Evolutionary conservation across 2,113 vertebrate genomes (phyloP).

Genomic region (Vanacampus margaritifer): DNA sequence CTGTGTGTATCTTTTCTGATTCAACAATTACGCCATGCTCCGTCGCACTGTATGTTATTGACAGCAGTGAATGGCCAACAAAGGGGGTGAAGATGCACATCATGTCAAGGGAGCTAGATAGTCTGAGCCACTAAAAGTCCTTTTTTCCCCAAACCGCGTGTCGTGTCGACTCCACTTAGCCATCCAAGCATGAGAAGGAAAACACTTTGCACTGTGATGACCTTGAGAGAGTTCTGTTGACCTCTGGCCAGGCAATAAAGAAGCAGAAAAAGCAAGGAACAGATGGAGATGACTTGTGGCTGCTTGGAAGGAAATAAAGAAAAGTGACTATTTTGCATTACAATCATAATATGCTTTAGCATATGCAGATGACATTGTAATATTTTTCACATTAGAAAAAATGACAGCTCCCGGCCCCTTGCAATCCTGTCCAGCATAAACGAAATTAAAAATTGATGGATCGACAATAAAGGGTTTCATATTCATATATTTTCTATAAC

Average conservation of each 20-base stretch:
- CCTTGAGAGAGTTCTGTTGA: conserved; percentile 58
- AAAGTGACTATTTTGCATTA: background rate
- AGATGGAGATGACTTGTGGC: background rate
- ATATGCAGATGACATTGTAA: background rate
- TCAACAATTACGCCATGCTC: background rate
- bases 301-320: conserved; percentile 2
- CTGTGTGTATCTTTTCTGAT: background rate
- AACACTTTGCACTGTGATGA: conserved; percentile 40
- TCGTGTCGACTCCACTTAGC: conserved; percentile 60
- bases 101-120: conserved; percentile 35
- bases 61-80: conserved; percentile 9
- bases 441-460: background rate
- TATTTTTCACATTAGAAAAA: background rate
- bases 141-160: conserved; percentile 50
- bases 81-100: conserved; percentile 41
- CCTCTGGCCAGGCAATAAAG: conserved; percentile 26
- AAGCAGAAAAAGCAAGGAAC: conserved; percentile 7
- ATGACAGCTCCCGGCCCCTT: background rate
- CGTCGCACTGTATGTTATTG: background rate
- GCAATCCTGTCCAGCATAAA: background rate
- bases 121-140: conserved; percentile 64
- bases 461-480: background rate
- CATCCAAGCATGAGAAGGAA: conserved; percentile 43
- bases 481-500: background rate
- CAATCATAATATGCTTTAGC: background rate